Conservation (phyloP, 2,113 vertebrate species). For the Archilochus colubris region DNA sequence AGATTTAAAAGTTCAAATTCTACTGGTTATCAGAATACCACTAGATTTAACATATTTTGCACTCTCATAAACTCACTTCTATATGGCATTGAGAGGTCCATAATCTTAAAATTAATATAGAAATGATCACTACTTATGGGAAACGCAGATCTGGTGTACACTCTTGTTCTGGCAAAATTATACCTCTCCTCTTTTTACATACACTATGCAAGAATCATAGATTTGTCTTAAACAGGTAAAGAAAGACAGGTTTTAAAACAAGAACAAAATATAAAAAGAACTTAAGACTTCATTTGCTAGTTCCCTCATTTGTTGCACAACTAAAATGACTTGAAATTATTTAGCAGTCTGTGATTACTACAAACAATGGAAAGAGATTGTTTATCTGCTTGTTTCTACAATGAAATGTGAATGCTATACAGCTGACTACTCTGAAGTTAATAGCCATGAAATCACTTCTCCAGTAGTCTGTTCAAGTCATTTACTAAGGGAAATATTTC, state of each 20-base stretch:
- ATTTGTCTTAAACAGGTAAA: not conserved
- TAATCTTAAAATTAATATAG: not conserved
- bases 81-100: not conserved
- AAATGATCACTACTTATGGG: not conserved
- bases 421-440: not conserved
- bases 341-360: constrained; percentile 5
- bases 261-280: not conserved
- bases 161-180: not conserved
- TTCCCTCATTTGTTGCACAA: constrained; percentile 13
- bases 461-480: not conserved
- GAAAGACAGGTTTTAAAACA: not conserved
- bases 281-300: not conserved
- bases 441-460: not conserved
- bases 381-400: not conserved
- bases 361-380: constrained; percentile 23
- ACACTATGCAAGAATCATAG: not conserved
- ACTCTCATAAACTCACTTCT: not conserved
- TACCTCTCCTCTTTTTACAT: not conserved
- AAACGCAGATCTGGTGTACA: not conserved
- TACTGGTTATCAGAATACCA: not conserved
- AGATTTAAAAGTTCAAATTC: not conserved
- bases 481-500: not conserved
- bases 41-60: not conserved
- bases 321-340: constrained; percentile 18
- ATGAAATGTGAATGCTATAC: constrained; percentile 12